A percentile compares a stretch with the other conserved stretches of the same genome.
These are phyloP conservation scores for Mionectes olivaceus DNA, from an alignment of 2,797 vertebrate species.

Conservation along the genomic window DNA sequence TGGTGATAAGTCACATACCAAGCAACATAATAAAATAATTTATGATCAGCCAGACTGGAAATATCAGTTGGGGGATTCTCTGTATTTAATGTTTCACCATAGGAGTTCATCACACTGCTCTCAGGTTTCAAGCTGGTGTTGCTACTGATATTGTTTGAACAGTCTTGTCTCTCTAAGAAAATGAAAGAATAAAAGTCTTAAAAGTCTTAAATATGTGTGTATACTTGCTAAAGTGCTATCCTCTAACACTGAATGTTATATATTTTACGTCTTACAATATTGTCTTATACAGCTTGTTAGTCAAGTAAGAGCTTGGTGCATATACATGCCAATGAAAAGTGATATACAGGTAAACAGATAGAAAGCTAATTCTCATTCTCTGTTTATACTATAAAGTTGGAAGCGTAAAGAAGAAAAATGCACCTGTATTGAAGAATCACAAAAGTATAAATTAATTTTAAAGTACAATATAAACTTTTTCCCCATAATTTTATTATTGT, in stretches of 20 bases:
- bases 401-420: not conserved
- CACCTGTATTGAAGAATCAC: not conserved
- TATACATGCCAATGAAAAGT: not conserved
- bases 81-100: not conserved
- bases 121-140: not conserved
- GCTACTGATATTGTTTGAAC: not conserved
- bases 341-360: not conserved
- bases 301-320: not conserved
- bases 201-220: not conserved
- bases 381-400: not conserved
- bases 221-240: not conserved
- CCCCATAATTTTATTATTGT: not conserved
- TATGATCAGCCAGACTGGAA: slow-evolving; percentile 2
- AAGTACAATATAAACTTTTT: not conserved
- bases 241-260: not conserved
- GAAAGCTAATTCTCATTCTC: not conserved
- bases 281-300: not conserved
- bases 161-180: not conserved
- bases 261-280: not conserved
- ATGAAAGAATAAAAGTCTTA: not conserved
- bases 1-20: slow-evolving; percentile 48
- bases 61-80: not conserved
- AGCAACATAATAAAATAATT: slow-evolving; percentile 34
- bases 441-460: not conserved
- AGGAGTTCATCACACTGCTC: not conserved